Evolutionary conservation across 2,888 invertebrate genomes (phyloP), one percentile per base, ranked within the genome.

Genomic region (Lucinisca nassula): DNA sequence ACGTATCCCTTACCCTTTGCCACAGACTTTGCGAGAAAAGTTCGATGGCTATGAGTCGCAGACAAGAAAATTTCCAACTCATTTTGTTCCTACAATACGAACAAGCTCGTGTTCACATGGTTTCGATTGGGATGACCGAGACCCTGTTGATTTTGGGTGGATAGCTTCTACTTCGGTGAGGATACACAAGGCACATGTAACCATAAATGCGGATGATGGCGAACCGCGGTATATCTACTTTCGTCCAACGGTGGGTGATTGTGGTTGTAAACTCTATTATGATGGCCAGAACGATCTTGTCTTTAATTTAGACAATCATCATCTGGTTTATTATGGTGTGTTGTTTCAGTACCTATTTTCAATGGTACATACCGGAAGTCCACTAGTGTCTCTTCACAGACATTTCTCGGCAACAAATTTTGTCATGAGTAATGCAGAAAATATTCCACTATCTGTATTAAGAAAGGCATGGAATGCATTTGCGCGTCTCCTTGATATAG

Each of bases 381-480:
- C 67, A 4, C 67, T 67, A 14, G 35, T 67, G 1, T 67, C 67
- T 32, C 2, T 67, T 3, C 67, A 67, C 21, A 6, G 67, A 35
- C 67, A 67, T 67, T 67, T 67, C 67, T 35, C 35, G 4, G 32
- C 67, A 3, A 35, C 74, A 38, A 45, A 49, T 40, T 3, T 2
- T 2, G 35, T 40, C 2, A 45, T 74, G 74, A 74, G 74, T 27
- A 74, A 45, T 27, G 8, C 4, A 30, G 49, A 74, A 17, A 49
- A 40, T 3, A 49, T 74, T 4, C 74, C 45, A 40, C 30, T 45
- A 4, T 27, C 40, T 24, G 49, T 74, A 8, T 30, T 74, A 12
- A 2, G 74, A 74, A 30, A 21, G 30, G 74, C 45, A 3, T 74
- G 74, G 74, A 74, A 40, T 40, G 74, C 74, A n/a, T 74, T 74